Conservation (phyloP, 2,888 invertebrate species). For the Oeneis ivallda region DNA sequence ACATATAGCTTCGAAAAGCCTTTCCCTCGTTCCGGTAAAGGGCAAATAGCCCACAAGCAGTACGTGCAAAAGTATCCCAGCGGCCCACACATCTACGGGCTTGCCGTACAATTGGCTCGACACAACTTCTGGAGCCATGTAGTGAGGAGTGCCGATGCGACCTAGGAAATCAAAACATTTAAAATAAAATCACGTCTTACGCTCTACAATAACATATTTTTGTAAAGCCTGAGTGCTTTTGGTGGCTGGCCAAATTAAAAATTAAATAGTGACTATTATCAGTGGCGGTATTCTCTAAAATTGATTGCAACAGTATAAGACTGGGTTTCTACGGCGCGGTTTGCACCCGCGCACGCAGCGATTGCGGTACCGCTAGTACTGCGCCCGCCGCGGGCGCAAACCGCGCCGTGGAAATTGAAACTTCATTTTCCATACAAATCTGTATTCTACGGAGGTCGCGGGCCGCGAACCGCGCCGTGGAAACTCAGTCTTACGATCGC, state of each 20-base stretch:
- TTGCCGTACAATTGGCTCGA: slow-evolving; percentile 94
- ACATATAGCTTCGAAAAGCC: slow-evolving; percentile 95
- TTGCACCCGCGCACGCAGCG: too few relatives aligned
- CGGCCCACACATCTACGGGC: slow-evolving; percentile 98
- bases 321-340: too few relatives aligned
- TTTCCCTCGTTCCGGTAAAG: slow-evolving; percentile 96
- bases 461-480: too few relatives aligned
- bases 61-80: slow-evolving; percentile 96
- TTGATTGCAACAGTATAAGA: too few relatives aligned
- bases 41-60: slow-evolving; percentile 96
- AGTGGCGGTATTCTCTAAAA: too few relatives aligned
- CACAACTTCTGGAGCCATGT: slow-evolving; percentile 99
- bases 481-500: too few relatives aligned
- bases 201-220: not conserved
- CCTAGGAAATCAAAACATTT: slow-evolving; percentile 77
- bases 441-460: too few relatives aligned
- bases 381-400: too few relatives aligned
- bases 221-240: not conserved
- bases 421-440: too few relatives aligned
- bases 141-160: slow-evolving; percentile 97
- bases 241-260: not conserved
- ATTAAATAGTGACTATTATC: not conserved
- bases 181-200: not conserved
- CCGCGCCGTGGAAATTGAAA: too few relatives aligned
- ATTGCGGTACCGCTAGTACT: too few relatives aligned